These are phyloP conservation scores for Sebastes nivosus DNA, from an alignment of 2,797 vertebrate genomes.

Conservation along the genomic window DNA sequence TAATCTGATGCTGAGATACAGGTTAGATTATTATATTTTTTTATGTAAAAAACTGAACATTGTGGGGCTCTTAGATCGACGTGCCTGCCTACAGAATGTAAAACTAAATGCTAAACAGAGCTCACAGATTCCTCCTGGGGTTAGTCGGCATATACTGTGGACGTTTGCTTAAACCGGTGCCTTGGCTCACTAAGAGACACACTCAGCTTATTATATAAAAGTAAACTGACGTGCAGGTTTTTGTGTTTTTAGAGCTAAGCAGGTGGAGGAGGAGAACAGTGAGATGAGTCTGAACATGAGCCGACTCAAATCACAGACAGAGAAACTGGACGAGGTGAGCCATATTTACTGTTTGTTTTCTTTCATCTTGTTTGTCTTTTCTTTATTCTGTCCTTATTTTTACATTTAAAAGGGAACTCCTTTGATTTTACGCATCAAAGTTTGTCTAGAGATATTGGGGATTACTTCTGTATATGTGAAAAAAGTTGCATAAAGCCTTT, in stretches of 20 bases:
- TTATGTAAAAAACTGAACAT: not conserved
- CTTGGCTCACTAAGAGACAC: not conserved
- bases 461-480: too few species aligned
- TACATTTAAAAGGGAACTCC: not conserved
- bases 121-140: not conserved
- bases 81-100: not conserved
- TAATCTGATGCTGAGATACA: not conserved
- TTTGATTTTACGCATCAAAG: not conserved
- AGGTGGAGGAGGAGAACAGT: conserved; percentile 91
- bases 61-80: not conserved
- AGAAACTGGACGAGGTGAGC: conserved; percentile 92
- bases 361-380: not conserved
- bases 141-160: not conserved
- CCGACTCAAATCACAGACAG: conserved; percentile 91
- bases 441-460: not conserved
- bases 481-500: too few species aligned
- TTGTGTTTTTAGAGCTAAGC: conserved; percentile 84
- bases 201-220: not conserved
- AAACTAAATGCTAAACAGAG: conserved; percentile 10
- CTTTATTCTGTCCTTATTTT: not conserved
- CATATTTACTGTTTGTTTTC: not conserved
- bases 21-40: not conserved
- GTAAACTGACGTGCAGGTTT: not conserved
- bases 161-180: too few species aligned
- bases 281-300: conserved; percentile 85